Percentiles rank a stretch among this genome's conserved stretches.
phyloP scores from a whole-genome alignment of 2,113 vertebrate species.

The Empidonax alnorum region DNA sequence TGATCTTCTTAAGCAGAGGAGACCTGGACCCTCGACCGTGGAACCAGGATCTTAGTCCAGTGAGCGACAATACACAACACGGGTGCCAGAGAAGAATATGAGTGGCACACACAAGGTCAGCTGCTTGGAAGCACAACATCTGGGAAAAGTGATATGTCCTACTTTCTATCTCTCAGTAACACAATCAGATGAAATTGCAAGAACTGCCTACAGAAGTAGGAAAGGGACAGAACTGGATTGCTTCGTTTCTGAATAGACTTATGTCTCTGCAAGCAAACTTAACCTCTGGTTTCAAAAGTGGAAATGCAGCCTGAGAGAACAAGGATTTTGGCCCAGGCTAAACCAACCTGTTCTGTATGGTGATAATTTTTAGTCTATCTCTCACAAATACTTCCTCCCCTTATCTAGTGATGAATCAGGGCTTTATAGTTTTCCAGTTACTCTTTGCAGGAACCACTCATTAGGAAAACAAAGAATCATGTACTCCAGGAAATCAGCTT shows the following conservation, averaged over 20 bases:
- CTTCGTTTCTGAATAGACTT: not conserved
- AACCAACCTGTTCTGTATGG: not conserved
- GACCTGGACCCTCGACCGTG: not conserved
- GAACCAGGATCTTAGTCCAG: not conserved
- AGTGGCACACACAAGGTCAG: not conserved
- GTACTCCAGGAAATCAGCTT: not conserved
- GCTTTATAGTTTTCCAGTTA: not conserved
- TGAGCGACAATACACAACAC: not conserved
- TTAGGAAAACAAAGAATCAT: not conserved
- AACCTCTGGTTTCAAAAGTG: not conserved
- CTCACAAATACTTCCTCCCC: fast-evolving
- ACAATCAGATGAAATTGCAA: not conserved
- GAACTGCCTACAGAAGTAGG: not conserved
- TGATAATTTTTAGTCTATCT: not conserved
- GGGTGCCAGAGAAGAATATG: not conserved
- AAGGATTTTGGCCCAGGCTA: not conserved
- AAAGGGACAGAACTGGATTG: not conserved
- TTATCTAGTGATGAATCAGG: not conserved
- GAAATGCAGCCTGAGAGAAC: not conserved
- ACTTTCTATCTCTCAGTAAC: not conserved
- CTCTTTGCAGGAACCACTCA: not conserved
- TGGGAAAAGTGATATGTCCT: not conserved
- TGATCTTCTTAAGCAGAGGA: not conserved
- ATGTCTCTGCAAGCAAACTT: not conserved
- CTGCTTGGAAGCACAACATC: not conserved